These are phyloP conservation scores for Erebia aethiops DNA, from an alignment of 2,888 invertebrate genomes.

Conservation along the genomic window DNA sequence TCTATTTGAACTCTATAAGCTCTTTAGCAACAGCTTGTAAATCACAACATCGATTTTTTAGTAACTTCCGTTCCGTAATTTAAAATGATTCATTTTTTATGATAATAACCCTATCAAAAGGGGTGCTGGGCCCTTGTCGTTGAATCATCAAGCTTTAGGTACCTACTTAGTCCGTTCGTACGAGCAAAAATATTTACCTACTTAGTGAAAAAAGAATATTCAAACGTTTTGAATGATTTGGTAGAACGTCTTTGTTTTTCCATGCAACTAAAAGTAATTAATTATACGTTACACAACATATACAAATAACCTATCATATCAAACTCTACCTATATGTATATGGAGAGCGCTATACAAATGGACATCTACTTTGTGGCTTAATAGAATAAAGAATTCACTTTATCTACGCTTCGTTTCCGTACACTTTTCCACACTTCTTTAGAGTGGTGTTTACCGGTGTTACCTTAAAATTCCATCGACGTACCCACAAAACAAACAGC, in stretches of 20 bases:
- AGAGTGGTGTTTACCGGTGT: slow-evolving; percentile 25
- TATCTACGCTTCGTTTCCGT: slow-evolving; percentile 12
- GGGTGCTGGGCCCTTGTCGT: slow-evolving; percentile 46
- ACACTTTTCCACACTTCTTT: slow-evolving; percentile 13
- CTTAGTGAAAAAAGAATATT: not conserved
- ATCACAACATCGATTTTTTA: no score
- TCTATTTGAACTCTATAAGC: no score
- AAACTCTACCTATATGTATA: not conserved
- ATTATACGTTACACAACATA: no score
- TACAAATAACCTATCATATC: no score
- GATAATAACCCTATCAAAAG: slow-evolving; percentile 34
- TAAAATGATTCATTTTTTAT: slow-evolving; percentile 37
- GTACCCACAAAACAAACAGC: slow-evolving; percentile 10
- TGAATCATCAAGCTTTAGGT: slow-evolving; percentile 47
- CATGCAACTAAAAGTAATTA: no score
- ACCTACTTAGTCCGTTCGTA: not conserved
- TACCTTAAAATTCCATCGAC: slow-evolving; percentile 25
- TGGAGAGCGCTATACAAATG: not conserved
- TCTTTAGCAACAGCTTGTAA: no score
- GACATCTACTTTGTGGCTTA: not conserved
- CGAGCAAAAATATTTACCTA: no score
- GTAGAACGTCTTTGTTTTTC: no score
- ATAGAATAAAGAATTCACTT: not conserved
- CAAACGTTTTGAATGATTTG: not conserved
- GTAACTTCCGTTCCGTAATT: no score